Evolutionary conservation across 2,888 invertebrate genomes (phyloP).

Genomic region (Coelogynopora nodosa): DNA sequence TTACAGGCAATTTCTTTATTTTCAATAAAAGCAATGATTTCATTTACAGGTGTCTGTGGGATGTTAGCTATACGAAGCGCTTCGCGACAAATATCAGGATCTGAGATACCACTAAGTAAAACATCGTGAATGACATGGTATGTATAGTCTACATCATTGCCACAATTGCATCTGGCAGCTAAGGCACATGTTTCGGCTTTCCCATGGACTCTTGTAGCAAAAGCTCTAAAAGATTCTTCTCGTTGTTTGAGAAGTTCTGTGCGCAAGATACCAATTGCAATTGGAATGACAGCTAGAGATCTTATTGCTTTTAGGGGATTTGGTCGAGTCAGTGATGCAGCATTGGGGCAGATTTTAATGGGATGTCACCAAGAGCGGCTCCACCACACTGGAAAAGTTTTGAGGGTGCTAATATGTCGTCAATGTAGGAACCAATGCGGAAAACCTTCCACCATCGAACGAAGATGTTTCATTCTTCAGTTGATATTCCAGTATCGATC

Average conservation of each 20-base stretch:
- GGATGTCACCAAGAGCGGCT: not conserved
- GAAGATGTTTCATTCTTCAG: not conserved
- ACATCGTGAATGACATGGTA: not conserved
- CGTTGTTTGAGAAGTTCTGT: not conserved
- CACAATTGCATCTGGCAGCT: not conserved
- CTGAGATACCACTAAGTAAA: not conserved
- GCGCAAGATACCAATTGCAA: not conserved
- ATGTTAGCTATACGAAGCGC: not conserved
- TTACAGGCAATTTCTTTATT: conserved; percentile 8
- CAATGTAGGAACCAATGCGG: not conserved
- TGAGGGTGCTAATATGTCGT: conserved; percentile 14
- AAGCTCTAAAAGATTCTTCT: conserved; percentile 4
- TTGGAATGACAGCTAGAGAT: conserved; percentile 16
- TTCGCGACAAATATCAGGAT: not conserved
- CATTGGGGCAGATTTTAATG: not conserved
- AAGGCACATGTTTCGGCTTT: conserved; percentile 12
- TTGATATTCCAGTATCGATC: not conserved
- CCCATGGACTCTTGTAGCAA: not conserved
- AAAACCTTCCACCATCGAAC: not conserved
- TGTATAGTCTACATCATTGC: not conserved
- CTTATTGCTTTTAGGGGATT: not conserved
- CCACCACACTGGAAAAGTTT: not conserved
- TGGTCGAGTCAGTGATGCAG: not conserved
- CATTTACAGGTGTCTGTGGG: conserved; percentile 12
- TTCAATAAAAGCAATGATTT: not conserved